phyloP scores from a whole-genome alignment of 2,888 invertebrate species.

The Horisme vitalbata region DNA sequence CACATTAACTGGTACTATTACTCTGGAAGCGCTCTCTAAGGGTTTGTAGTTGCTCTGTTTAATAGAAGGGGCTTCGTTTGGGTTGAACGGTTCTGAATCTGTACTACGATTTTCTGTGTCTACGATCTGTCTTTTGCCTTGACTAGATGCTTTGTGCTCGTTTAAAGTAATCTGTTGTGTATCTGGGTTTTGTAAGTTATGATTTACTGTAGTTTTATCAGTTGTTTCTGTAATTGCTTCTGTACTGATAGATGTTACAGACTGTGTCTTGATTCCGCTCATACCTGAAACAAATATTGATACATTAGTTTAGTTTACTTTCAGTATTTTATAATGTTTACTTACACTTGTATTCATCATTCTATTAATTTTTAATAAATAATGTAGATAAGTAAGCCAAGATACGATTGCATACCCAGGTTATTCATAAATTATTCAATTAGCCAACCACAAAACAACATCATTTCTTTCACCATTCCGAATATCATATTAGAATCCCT shows the following conservation, averaged over 20 bases:
- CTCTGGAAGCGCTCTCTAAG: constrained; percentile 67
- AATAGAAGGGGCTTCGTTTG: constrained; percentile 36
- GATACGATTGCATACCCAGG: too few relatives aligned
- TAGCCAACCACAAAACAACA: too few relatives aligned
- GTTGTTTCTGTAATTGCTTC: constrained; percentile 28
- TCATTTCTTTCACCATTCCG: too few relatives aligned
- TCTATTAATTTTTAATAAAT: too few relatives aligned
- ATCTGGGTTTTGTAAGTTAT: constrained; percentile 15
- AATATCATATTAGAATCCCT: too few relatives aligned
- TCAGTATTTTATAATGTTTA: too few relatives aligned
- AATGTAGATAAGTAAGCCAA: too few relatives aligned
- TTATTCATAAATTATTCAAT: too few relatives aligned
- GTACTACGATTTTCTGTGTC: constrained; percentile 22
- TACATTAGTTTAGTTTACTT: neutral
- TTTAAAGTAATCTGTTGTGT: neutral
- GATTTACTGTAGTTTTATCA: neutral
- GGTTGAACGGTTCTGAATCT: constrained; percentile 20
- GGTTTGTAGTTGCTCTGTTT: constrained; percentile 44
- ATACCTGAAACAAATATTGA: constrained; percentile 44
- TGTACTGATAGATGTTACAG: constrained; percentile 26
- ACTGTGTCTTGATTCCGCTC: constrained; percentile 50
- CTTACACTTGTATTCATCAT: too few relatives aligned
- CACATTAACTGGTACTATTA: constrained; percentile 52
- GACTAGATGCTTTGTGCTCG: constrained; percentile 1
- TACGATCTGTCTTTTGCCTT: constrained; percentile 21